phyloP scores from a whole-genome alignment of 2,797 vertebrate species.

The Erethizon dorsatum region DNA sequence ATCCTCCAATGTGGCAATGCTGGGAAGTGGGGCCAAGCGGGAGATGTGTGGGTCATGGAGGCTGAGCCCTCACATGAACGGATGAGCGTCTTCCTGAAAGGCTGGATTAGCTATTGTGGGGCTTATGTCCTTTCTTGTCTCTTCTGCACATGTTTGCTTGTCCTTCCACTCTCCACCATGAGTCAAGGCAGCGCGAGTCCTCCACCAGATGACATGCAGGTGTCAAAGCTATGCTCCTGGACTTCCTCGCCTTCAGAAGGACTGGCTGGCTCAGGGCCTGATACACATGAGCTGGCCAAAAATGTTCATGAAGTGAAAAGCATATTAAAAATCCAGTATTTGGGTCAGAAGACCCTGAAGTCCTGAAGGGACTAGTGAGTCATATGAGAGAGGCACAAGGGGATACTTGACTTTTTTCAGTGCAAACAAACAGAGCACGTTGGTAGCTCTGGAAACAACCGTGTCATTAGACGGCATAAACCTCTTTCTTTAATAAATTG shows the following conservation, averaged over 20 bases:
- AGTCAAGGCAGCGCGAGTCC: neutral
- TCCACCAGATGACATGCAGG: neutral
- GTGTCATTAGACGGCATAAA: too few species aligned
- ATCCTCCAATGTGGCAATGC: neutral
- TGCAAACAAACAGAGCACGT: neutral
- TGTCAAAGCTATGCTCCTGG: neutral
- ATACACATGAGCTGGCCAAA: neutral
- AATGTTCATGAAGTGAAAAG: neutral
- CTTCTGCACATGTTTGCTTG: neutral
- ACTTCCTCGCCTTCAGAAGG: neutral
- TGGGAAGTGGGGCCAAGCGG: too few species aligned
- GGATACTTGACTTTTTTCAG: neutral
- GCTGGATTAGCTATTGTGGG: neutral
- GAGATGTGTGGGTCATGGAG: neutral
- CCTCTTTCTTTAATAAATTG: neutral
- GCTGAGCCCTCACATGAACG: too few species aligned
- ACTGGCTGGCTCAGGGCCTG: neutral
- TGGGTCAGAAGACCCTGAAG: neutral
- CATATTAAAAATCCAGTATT: neutral
- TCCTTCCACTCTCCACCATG: neutral
- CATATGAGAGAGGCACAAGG: accelerated
- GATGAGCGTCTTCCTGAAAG: neutral
- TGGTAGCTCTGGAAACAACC: neutral
- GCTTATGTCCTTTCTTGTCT: neutral
- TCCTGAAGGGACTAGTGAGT: neutral